phyloP scores from a whole-genome alignment of 1,140 invertebrate genomes.

The Ditylenchus dipsaci region DNA sequence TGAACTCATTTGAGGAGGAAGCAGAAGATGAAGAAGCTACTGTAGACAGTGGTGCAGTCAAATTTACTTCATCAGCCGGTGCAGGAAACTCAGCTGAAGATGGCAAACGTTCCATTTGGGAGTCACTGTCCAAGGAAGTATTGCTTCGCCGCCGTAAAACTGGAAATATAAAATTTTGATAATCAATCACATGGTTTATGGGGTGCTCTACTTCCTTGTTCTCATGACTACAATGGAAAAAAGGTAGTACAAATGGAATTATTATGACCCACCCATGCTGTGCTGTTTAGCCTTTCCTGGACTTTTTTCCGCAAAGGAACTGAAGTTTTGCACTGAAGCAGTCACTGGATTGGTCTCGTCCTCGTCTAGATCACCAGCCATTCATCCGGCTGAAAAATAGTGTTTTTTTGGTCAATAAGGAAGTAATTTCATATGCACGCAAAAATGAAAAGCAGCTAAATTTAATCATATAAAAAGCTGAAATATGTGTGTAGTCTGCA shows the following conservation, averaged over 20 bases:
- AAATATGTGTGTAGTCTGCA: too few relatives aligned
- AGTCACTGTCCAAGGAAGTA: background rate
- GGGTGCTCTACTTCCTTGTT: too few relatives aligned
- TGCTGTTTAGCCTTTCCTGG: conserved; percentile 1
- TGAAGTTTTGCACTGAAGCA: background rate
- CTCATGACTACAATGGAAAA: too few relatives aligned
- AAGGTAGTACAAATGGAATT: background rate
- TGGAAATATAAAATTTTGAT: background rate
- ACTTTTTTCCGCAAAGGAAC: background rate
- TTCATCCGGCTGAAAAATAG: background rate
- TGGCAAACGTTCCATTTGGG: background rate
- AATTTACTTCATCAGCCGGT: too few relatives aligned
- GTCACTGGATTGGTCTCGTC: background rate
- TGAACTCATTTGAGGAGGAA: background rate
- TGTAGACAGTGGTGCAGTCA: too few relatives aligned
- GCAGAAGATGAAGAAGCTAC: background rate
- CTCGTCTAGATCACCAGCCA: background rate
- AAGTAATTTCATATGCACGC: too few relatives aligned
- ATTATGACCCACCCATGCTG: background rate
- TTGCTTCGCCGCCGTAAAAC: conserved; percentile 2
- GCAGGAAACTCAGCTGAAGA: too few relatives aligned
- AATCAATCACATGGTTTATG: background rate
- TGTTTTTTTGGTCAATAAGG: too few relatives aligned
- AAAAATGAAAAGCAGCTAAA: too few relatives aligned
- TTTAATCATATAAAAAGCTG: too few relatives aligned